Conservation (phyloP, 2,888 invertebrate species). For the Cryptocheilus praepositus region DNA sequence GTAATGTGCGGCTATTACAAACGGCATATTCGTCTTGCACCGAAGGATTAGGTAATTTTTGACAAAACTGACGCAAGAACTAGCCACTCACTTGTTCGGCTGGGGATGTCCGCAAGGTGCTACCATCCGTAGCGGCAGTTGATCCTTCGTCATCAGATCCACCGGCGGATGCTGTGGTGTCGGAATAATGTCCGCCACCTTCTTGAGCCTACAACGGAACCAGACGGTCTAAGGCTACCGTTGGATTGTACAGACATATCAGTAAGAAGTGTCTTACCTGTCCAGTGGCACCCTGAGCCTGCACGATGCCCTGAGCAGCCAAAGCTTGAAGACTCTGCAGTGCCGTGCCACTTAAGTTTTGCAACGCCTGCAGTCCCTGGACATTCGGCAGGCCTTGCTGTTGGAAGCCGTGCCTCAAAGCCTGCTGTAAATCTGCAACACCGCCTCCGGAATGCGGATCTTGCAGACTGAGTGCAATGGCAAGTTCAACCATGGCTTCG, state of each 20-base stretch:
- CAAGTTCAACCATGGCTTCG: constrained; percentile 97
- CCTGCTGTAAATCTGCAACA: constrained; percentile 69
- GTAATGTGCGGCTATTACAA: constrained; percentile 9
- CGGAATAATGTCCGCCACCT: constrained; percentile 82
- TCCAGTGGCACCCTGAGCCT: constrained; percentile 57
- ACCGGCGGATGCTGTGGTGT: constrained; percentile 89
- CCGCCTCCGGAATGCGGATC: constrained; percentile 81
- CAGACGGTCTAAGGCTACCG: not conserved
- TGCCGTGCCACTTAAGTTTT: constrained; percentile 73
- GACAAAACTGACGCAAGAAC: constrained; percentile 2
- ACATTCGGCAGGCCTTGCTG: constrained; percentile 69
- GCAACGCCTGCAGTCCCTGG: constrained; percentile 74
- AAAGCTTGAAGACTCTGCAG: constrained; percentile 76
- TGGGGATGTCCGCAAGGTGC: constrained; percentile 90
- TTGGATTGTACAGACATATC: not conserved
- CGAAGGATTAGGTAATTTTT: constrained; percentile 17
- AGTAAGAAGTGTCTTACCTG: constrained; percentile 29
- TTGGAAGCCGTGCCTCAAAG: constrained; percentile 75
- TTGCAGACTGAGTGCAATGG: constrained; percentile 95
- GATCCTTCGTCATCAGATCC: constrained; percentile 97
- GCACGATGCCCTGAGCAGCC: constrained; percentile 67
- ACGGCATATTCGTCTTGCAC: constrained; percentile 20
- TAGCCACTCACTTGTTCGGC: constrained; percentile 80
- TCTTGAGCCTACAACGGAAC: constrained; percentile 38
- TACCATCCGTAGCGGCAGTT: constrained; percentile 96